These are phyloP conservation scores for Nothocercus julius DNA, from an alignment of 2,113 vertebrate genomes.

Conservation along the genomic window DNA sequence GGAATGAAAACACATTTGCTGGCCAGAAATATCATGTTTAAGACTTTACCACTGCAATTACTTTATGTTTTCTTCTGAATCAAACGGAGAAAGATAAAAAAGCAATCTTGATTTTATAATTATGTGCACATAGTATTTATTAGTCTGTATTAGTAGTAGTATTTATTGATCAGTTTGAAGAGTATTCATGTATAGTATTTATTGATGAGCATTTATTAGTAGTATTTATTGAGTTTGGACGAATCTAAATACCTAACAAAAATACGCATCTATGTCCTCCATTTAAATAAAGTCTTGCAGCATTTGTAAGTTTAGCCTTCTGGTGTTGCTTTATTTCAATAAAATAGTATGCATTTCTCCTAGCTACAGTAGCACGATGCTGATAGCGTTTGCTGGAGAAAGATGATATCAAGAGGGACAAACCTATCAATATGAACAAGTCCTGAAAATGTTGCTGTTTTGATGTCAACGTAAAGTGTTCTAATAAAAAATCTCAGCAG, in stretches of 20 bases:
- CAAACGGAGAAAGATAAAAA: neutral
- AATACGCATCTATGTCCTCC: neutral
- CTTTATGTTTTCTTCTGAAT: neutral
- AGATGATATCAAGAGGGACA: neutral
- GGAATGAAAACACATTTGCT: neutral
- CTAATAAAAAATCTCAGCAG: neutral
- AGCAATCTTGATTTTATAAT: neutral
- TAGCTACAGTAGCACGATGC: neutral
- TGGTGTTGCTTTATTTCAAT: neutral
- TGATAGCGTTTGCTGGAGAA: neutral
- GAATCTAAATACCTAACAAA: neutral
- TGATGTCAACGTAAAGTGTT: neutral
- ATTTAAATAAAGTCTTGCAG: neutral
- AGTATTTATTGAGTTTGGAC: neutral
- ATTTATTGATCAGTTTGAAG: no score
- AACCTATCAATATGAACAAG: neutral
- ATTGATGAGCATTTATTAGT: no score
- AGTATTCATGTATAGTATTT: no score
- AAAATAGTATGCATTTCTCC: neutral
- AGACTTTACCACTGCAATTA: neutral
- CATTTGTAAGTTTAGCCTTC: neutral
- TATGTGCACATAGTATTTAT: neutral
- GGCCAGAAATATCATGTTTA: neutral
- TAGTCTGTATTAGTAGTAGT: neutral
- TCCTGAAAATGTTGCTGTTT: neutral